Evolutionary conservation across 2,113 vertebrate species (phyloP), one percentile per base, ranked within the genome.

Genomic region (Oncorhynchus keta): DNA sequence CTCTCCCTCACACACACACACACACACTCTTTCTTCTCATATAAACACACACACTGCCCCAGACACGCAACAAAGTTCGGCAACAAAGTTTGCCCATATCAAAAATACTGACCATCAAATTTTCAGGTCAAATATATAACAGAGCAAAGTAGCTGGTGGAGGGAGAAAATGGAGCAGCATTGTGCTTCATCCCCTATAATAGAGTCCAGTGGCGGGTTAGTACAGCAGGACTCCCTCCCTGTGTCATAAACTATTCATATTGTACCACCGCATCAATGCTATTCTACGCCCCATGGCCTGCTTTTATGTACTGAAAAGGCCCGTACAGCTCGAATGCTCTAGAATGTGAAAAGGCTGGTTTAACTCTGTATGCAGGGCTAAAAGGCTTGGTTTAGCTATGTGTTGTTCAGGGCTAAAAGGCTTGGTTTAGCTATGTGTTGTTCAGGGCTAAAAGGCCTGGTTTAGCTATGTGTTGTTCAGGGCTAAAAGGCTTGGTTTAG

Each of bases 241-340:
- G 13, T 66, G 26, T 75, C 3, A 55, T 32, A 8, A 68, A 55
- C 45, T 57, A 68, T 68, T 68, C 73, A 75, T 75, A 48, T 32
- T 20, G 12, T 18, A 55, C 49, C 49, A 55, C 51, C 14, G 51
- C 16, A 18, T 16, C 16, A 16, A 18, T 18, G 51, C 16, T 18
- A 5, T 13, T 6, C 35, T 28, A 39, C 16, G 14, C 32, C 26
- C 4, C 55, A 64, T 28, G 20, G 16, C 16, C 26, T 22, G 9
- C 35, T 24, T n/a, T 70, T 13, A 49, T 62, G n/a, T 13, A 24
- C 24, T 70, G 28, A 57, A 73, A 66, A 14, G 39, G 35, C 39
- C 67, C 22, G 2, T 5, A 26, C 62, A 66, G 4, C 69, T 39
- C 11, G 14, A 28, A 22, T 45, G 22, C 48, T 11, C 57, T 1